Evolutionary conservation across 2,888 invertebrate species (phyloP).

Genomic region (Drosophila infuscata): DNA sequence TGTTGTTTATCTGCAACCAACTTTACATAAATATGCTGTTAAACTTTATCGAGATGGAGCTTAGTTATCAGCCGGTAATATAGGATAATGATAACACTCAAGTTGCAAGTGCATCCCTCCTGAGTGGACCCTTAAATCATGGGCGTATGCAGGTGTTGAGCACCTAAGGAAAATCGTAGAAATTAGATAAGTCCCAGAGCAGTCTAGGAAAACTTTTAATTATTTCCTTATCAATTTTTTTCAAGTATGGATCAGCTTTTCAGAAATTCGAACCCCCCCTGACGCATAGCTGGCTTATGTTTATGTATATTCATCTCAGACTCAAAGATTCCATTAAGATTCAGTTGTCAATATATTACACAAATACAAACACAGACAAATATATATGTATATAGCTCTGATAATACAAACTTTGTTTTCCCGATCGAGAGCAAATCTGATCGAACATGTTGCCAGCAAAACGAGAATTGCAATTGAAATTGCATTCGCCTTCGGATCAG

Average conservation of each 20-base stretch:
- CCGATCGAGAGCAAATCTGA: not conserved
- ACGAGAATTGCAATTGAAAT: not conserved
- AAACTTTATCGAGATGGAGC: not conserved
- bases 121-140: not conserved
- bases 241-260: not conserved
- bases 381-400: not conserved
- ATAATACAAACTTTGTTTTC: slow-evolving; percentile 2
- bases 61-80: not conserved
- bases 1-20: not conserved
- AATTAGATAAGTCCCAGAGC: not conserved
- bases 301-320: not conserved
- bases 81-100: not conserved
- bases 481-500: slow-evolving; percentile 17
- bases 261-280: not conserved
- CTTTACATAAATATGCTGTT: not conserved
- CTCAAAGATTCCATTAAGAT: slow-evolving; percentile 14
- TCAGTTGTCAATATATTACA: slow-evolving; percentile 15
- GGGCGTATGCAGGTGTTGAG: not conserved
- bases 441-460: slow-evolving; percentile 10
- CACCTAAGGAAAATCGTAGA: not conserved
- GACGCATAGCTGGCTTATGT: not conserved
- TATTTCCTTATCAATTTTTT: not conserved
- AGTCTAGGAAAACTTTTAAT: not conserved
- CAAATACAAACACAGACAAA: not conserved
- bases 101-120: not conserved